Conservation (phyloP, 2,113 vertebrate species). For the Callionymus lyra region DNA sequence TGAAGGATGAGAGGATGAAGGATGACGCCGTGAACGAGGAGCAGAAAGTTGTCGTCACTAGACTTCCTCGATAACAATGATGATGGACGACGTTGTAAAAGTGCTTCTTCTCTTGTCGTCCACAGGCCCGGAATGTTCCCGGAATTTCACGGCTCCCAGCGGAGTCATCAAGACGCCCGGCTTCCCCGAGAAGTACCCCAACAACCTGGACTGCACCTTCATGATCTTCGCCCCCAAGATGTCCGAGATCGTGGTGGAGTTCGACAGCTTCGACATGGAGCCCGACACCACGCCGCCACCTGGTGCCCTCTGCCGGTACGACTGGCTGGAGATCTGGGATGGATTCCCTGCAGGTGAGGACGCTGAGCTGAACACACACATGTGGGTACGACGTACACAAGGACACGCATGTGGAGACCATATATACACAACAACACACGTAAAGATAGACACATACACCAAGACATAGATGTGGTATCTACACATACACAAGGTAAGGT, state of each 20-base stretch:
- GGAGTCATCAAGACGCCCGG: slow-evolving; percentile 89
- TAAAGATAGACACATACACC: no score
- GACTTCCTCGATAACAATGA: no score
- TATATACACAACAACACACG: no score
- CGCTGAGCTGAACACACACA: not conserved
- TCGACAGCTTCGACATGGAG: slow-evolving; percentile 95
- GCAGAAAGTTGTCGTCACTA: no score
- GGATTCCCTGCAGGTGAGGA: slow-evolving; percentile 89
- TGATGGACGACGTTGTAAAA: no score
- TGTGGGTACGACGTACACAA: no score
- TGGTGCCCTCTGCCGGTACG: slow-evolving; percentile 85
- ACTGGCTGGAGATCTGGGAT: slow-evolving; percentile 96
- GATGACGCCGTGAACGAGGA: no score
- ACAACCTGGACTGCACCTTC: slow-evolving; percentile 94
- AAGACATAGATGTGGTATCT: no score
- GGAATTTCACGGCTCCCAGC: slow-evolving; percentile 81
- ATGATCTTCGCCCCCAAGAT: slow-evolving; percentile 96
- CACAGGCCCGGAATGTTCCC: slow-evolving; percentile 89
- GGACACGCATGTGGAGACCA: no score
- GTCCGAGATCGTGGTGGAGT: slow-evolving; percentile 93
- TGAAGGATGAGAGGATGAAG: no score
- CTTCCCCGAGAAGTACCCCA: slow-evolving; percentile 95
- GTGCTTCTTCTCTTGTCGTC: not conserved
- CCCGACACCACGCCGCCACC: slow-evolving; percentile 81
- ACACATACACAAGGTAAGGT: no score